Conservation (phyloP, 2,113 vertebrate species). For the Nesoenas mayeri region DNA sequence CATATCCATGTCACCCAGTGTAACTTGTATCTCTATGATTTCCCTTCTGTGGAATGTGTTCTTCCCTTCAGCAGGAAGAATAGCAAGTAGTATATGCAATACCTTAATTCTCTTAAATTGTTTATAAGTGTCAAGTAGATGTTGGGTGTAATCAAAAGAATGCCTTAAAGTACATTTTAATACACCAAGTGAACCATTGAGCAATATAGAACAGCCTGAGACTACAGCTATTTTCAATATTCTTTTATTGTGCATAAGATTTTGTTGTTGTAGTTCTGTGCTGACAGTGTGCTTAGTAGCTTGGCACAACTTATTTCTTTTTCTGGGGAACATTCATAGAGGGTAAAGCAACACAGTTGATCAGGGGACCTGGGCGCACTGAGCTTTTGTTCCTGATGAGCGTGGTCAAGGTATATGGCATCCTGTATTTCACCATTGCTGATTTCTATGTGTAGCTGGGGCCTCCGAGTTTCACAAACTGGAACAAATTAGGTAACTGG, state of each 20-base stretch:
- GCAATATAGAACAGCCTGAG: background rate
- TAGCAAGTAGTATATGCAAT: background rate
- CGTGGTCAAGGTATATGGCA: background rate
- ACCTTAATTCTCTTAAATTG: background rate
- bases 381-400: background rate
- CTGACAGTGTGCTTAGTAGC: background rate
- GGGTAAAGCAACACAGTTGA: background rate
- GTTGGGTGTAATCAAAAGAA: background rate
- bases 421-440: background rate
- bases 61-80: background rate
- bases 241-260: background rate
- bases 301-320: background rate
- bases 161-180: conserved; percentile 4
- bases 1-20: background rate
- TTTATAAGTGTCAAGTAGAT: background rate
- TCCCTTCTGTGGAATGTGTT: background rate
- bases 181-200: background rate
- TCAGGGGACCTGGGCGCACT: background rate
- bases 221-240: background rate
- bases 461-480: background rate
- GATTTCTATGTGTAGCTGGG: background rate
- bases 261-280: background rate
- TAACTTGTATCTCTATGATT: background rate
- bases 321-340: background rate
- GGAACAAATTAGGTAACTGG: background rate